Conservation (phyloP, 2,797 vertebrate genomes). For the Xiphophorus birchmanni region DNA sequence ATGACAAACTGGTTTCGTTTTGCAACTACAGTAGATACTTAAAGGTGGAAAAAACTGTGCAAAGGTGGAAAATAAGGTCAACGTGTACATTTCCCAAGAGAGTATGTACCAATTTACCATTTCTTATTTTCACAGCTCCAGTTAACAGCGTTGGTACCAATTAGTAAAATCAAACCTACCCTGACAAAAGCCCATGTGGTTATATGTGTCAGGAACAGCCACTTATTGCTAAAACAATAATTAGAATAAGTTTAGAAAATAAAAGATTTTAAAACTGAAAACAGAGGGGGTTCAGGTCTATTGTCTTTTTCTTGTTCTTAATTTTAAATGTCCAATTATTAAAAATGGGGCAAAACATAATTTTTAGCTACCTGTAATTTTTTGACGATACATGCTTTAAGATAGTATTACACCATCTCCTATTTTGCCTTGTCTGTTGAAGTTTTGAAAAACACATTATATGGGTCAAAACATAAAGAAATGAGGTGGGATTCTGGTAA, state of each 20-base stretch:
- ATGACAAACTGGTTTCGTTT: slow-evolving; percentile 45
- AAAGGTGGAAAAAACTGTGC: slow-evolving; percentile 47
- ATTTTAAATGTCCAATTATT: slow-evolving; percentile 20
- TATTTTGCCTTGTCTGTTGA: neutral
- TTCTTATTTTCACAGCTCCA: slow-evolving; percentile 75
- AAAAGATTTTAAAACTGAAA: slow-evolving; percentile 44
- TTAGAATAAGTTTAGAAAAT: slow-evolving; percentile 52
- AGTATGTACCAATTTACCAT: slow-evolving; percentile 52
- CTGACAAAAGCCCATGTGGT: slow-evolving; percentile 69
- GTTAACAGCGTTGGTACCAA: slow-evolving; percentile 80
- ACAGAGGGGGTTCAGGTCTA: slow-evolving; percentile 54
- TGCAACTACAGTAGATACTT: slow-evolving; percentile 27
- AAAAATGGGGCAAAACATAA: slow-evolving; percentile 6
- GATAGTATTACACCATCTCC: neutral
- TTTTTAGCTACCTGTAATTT: slow-evolving; percentile 6
- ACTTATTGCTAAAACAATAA: slow-evolving; percentile 41
- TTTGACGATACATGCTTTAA: neutral
- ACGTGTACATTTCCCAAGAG: slow-evolving; percentile 71
- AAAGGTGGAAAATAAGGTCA: slow-evolving; percentile 74
- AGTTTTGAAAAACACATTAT: neutral
- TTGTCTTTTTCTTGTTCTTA: slow-evolving; percentile 24
- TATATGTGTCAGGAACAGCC: slow-evolving; percentile 65
- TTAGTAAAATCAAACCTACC: slow-evolving; percentile 78
- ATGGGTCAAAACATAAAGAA: neutral
- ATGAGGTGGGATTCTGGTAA: neutral